Evolutionary conservation across 2,888 invertebrate species (phyloP), one percentile per base, ranked within the genome.

Genomic region (Strigamia transsilvanica): DNA sequence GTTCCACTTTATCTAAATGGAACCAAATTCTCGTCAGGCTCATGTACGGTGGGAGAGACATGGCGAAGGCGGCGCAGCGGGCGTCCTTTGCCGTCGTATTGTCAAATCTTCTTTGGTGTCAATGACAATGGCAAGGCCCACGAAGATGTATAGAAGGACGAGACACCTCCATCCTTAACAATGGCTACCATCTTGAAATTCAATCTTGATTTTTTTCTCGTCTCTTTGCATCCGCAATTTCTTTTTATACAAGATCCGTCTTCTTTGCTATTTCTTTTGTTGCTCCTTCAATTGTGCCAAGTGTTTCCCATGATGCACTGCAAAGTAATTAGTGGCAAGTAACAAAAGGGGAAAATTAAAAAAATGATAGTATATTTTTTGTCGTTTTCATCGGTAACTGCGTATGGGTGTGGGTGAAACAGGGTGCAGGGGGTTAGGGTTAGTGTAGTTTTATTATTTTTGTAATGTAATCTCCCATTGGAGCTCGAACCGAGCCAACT

Each of bases 1-100:
- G 82, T 32, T 38, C 78, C 77, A 82, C 82, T 82, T 82, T 82
- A 82, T 82, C 82, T 82, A 82, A 82, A 82, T 82, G 78, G 82
- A 82, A 82, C 73, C 41, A 82, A 82, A 82, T 82, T 82, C 82
- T 82, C 77, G 82, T 78, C 46, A 32, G 42, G 66, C 61, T 34
- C 81, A 41, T 21, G 46, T 23, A 15, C 42, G 27, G 15, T 13
- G 77, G 38, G 23, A 42, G 82, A 21, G 77, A 38, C 82, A 41
- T 77, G 38, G 73, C 32, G 73, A 73, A 73, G 73, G 27, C 73
- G 73, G 27, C 73, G 73, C 73, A 73, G 73, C 73, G 73, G 73
- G 73, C 73, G 73, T 13, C 73, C 32, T 73, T 73, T 32, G 73
- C 73, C 73, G 32, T 27, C 32, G 73, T n/a, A 23, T 73, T 73